phyloP scores from a whole-genome alignment of 2,113 vertebrate genomes.

The Oreochromis spilurus region DNA sequence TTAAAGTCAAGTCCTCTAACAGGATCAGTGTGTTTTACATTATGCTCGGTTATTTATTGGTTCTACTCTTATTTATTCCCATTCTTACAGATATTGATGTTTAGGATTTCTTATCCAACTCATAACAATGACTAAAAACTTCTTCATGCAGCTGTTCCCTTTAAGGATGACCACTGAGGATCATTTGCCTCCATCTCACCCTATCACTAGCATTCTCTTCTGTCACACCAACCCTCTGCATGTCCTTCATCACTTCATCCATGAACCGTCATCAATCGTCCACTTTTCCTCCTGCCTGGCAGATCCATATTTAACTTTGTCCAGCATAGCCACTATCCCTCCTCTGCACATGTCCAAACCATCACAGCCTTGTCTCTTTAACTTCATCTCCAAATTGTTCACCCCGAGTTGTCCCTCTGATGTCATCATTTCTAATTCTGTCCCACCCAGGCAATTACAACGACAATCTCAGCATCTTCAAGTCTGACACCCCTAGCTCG shows the following conservation, averaged over 20 bases:
- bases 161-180: neutral
- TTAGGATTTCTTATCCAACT: neutral
- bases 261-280: neutral
- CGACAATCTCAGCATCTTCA: neutral
- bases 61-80: neutral
- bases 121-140: neutral
- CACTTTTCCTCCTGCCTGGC: neutral
- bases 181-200: neutral
- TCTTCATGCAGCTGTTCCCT: neutral
- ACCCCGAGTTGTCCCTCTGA: neutral
- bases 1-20: neutral
- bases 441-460: neutral
- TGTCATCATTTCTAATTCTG: neutral
- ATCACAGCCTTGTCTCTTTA: neutral
- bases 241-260: neutral
- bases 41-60: neutral
- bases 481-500: neutral
- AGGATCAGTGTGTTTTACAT: neutral
- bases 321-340: neutral
- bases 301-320: neutral
- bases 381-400: neutral
- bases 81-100: neutral
- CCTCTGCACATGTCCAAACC: neutral
- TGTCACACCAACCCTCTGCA: neutral
- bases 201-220: neutral